Percentiles rank a stretch among this genome's conserved stretches.
Evolutionary conservation across 2,888 invertebrate genomes (phyloP).

Genomic region (Eupithecia tripunctaria): DNA sequence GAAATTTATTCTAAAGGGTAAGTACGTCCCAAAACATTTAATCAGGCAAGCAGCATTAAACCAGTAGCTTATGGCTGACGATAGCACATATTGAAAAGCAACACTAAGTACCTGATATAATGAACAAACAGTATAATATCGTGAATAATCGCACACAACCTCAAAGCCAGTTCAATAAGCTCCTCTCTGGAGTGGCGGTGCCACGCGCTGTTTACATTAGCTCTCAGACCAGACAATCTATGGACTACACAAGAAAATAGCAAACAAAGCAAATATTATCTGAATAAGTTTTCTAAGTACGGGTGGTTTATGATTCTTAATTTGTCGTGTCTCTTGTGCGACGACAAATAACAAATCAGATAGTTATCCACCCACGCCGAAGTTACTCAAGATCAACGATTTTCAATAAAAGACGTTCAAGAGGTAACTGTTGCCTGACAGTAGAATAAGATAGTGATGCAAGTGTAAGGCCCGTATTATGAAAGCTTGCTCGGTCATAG

Average conservation of each 20-base stretch:
- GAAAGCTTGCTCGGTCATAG: too few relatives aligned
- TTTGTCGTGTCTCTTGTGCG: not conserved
- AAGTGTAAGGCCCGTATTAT: too few relatives aligned
- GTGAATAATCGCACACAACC: slow-evolving; percentile 20
- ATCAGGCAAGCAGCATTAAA: not conserved
- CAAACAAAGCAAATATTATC: not conserved
- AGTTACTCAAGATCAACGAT: not conserved
- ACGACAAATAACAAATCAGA: not conserved
- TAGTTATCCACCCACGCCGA: not conserved
- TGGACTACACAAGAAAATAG: slow-evolving; percentile 12
- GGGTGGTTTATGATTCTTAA: not conserved
- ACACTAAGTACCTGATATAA: not conserved
- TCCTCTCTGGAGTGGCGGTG: slow-evolving; percentile 20
- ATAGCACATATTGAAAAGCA: not conserved
- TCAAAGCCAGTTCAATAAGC: slow-evolving; percentile 24
- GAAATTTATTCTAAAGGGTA: slow-evolving; percentile 5
- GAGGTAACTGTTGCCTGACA: not conserved
- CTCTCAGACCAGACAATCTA: slow-evolving; percentile 16
- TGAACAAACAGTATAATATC: slow-evolving; percentile 11
- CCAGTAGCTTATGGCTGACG: not conserved
- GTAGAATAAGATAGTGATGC: not conserved
- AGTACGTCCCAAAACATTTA: not conserved
- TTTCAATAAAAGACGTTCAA: not conserved
- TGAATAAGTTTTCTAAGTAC: not conserved
- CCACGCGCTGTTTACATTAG: slow-evolving; percentile 28